Base-by-base conservation (phyloP, 2,797 vertebrate genomes). In the Hyperoplus lanceolatus region DNA sequence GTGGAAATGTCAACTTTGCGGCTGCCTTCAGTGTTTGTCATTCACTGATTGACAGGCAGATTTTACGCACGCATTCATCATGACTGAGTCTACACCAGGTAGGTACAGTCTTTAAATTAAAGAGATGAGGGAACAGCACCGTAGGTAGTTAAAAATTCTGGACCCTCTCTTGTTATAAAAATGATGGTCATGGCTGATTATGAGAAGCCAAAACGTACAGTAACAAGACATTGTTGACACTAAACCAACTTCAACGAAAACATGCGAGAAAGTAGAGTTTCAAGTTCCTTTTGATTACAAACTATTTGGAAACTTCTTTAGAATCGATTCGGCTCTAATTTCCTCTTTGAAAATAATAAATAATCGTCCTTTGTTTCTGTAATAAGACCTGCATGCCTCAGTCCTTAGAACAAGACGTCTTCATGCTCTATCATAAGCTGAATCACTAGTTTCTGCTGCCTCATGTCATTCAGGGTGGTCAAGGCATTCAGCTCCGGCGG, bases 361-460 rank as follows among this genome's bases (percentile, higher is more conserved):
- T 93, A 89, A 89, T 75, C 75, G 88, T 95, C 90, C 89, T 88
- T 90, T 38, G 53, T 63, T 61, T 81, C 55, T 57, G 41, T 38
- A 70, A 39, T 16, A 41, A 77, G 75, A 46, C 48, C 60, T 39
- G 15, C 61, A 48, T 50, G 65, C 71, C 51, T 67, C 48, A 9
- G 73, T 89, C 77, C 82, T 95, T 91, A 99, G 93, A 99, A 99
- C 89, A 99, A 96, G 84, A 98, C 96, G 72, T 99, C 97, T 96
- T 99, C 98, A n/a, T 99, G 97, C 93, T 99, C 97, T 79, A 99
- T 98, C 94, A 99, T 94, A 77, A 99, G 95, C 94, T 99, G 97
- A 90, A 99, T 94, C 61, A 99, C 97, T 70, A 97, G 91, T 91
- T 98, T 99, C 95, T 99, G 98, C 93, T 99, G 97, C 92, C 98